Evolutionary conservation across 92 coral and sea anemone genomes (phyloP).

Genomic region (Epizoanthus stellaris): DNA sequence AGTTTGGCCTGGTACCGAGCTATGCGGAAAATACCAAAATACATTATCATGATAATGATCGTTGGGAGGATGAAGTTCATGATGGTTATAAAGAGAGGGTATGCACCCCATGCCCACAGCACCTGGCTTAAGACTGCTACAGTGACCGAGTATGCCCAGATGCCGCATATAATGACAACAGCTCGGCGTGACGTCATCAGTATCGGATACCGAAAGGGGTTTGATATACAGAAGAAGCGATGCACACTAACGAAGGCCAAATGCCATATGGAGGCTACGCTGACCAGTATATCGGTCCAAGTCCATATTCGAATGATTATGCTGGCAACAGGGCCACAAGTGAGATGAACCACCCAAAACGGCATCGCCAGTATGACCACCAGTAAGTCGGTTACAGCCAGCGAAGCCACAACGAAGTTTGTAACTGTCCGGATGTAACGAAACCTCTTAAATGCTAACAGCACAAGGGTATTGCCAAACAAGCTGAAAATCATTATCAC

Average conservation of each 20-base stretch:
- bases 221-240: slow-evolving; percentile 87
- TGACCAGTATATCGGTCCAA: slow-evolving; percentile 81
- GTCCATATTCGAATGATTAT: slow-evolving; percentile 76
- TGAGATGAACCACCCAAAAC: slow-evolving; percentile 72
- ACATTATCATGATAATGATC: slow-evolving; percentile 76
- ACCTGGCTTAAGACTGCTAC: slow-evolving; percentile 71
- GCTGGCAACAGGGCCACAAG: slow-evolving; percentile 67
- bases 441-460: slow-evolving; percentile 74
- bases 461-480: slow-evolving; percentile 76
- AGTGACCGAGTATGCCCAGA: slow-evolving; percentile 73
- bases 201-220: slow-evolving; percentile 82
- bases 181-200: slow-evolving; percentile 74
- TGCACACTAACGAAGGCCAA: slow-evolving; percentile 87
- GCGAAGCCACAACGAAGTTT: slow-evolving; percentile 78
- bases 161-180: slow-evolving; percentile 66
- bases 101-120: slow-evolving; percentile 56
- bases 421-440: slow-evolving; percentile 84
- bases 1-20: slow-evolving; percentile 90
- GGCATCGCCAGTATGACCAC: slow-evolving; percentile 88
- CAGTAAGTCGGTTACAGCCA: slow-evolving; percentile 83
- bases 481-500: slow-evolving; percentile 71
- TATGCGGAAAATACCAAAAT: slow-evolving; percentile 86
- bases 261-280: slow-evolving; percentile 89
- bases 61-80: slow-evolving; percentile 84
- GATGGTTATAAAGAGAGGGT: slow-evolving; percentile 69